A percentile compares a stretch with the other conserved stretches of the same genome.
Conservation (phyloP, 2,113 vertebrate species). For the Pelvicachromis taeniatus region DNA sequence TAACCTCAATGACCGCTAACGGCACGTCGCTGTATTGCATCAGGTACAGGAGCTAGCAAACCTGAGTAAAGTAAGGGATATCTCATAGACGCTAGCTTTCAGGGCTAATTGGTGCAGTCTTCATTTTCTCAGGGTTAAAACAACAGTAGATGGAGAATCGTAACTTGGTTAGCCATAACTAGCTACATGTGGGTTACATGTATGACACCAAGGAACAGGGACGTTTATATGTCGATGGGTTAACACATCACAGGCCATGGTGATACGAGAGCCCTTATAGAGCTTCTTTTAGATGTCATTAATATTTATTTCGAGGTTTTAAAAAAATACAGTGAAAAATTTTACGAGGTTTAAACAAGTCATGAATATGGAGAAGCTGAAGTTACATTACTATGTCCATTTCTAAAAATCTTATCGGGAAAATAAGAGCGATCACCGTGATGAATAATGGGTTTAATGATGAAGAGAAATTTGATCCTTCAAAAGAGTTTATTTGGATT, state of each 20-base stretch:
- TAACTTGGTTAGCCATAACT: neutral
- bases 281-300: neutral
- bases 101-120: neutral
- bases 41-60: neutral
- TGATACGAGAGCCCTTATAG: neutral
- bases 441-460: neutral
- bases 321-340: neutral
- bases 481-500: neutral
- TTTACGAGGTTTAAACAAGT: neutral
- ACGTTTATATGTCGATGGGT: neutral
- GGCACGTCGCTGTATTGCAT: neutral
- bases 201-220: neutral
- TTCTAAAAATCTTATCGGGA: neutral
- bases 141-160: neutral
- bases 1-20: slow-evolving; percentile 19
- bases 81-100: neutral
- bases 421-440: neutral
- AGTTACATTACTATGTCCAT: neutral
- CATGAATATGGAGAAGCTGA: neutral
- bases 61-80: neutral
- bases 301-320: neutral
- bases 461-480: neutral
- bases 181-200: neutral
- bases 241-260: neutral
- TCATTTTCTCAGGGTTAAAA: neutral